Evolutionary conservation across 2,888 invertebrate genomes (phyloP), one percentile per base, ranked within the genome.

Genomic region (Lomographa bimaculata): DNA sequence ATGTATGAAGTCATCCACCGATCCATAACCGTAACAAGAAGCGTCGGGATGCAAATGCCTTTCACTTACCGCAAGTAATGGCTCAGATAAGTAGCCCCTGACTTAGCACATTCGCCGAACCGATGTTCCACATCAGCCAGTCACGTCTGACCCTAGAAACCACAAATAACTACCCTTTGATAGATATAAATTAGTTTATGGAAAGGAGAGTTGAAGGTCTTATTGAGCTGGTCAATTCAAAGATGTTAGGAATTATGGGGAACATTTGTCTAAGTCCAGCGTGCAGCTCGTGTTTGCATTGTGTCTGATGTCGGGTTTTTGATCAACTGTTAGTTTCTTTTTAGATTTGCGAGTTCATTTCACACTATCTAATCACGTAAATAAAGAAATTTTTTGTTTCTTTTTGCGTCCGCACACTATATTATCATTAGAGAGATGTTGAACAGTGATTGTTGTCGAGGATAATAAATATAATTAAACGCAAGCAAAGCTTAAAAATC

Each of bases 221-320:
- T 25, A 29, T 14, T 5, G 7, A 0, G 18, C 16, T 37, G 42
- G 36, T 1, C 17, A 29, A 6, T 19, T 18, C 19, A 26, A 29
- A 60, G 67, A 71, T 69, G 67, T 70, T 61, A 65, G 66, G 61
- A 79, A 75, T 79, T 79, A 80, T 79, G 72, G 73, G 45, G 38
- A 54, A 65, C 74, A 80, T 82, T 82, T 79, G 79, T 82, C 82
- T 80, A 77, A 77, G 82, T 80, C 76, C 58, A 64, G 64, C 64
- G 59, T 68, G 68, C 70, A 71, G 40, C 61, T 66, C 65, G 64
- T 63, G 57, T 40, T 36, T 26, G 42, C 23, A 36, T 27, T 14
- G 27, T 16, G n/a, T 34, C 3, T 30, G 19, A 29, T 26, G 17
- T 14, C n/a, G 16, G 7, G 21, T 7, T 26, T 27, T 23, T 14